Conservation (phyloP, 2,888 invertebrate species). For the Pandemis heparana region DNA sequence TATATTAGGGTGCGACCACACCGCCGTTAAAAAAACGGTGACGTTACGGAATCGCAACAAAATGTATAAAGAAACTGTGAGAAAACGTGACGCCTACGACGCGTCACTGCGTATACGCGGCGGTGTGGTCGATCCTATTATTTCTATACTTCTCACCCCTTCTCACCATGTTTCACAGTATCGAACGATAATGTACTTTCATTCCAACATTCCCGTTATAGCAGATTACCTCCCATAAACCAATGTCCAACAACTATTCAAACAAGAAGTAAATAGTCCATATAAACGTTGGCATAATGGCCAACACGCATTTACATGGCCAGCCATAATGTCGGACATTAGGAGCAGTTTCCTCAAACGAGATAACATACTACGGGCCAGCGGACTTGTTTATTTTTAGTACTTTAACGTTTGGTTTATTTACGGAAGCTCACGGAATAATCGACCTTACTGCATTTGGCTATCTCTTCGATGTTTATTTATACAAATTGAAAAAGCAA, state of each 20-base stretch:
- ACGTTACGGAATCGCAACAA: too few species aligned
- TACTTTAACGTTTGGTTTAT: background rate
- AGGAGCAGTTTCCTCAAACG: constrained; percentile 64
- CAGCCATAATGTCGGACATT: constrained; percentile 75
- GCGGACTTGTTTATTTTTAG: constrained; percentile 33
- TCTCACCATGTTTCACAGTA: too few species aligned
- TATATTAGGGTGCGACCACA: too few species aligned
- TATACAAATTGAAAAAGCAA: background rate
- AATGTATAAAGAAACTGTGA: too few species aligned
- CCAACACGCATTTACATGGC: constrained; percentile 76
- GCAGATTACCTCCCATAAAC: background rate
- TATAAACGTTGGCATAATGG: constrained; percentile 66
- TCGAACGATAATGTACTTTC: background rate
- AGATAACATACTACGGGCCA: constrained; percentile 59
- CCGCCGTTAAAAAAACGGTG: too few species aligned
- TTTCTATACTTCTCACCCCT: too few species aligned
- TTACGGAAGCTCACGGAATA: background rate
- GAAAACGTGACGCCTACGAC: too few species aligned
- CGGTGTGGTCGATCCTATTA: too few species aligned
- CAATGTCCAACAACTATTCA: constrained; percentile 32
- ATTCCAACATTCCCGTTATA: background rate
- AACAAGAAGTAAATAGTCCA: constrained; percentile 46
- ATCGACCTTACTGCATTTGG: background rate
- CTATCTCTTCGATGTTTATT: background rate
- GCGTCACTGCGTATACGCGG: too few species aligned